phyloP scores from a whole-genome alignment of 2,797 vertebrate genomes.

The Prunella strophiata region DNA sequence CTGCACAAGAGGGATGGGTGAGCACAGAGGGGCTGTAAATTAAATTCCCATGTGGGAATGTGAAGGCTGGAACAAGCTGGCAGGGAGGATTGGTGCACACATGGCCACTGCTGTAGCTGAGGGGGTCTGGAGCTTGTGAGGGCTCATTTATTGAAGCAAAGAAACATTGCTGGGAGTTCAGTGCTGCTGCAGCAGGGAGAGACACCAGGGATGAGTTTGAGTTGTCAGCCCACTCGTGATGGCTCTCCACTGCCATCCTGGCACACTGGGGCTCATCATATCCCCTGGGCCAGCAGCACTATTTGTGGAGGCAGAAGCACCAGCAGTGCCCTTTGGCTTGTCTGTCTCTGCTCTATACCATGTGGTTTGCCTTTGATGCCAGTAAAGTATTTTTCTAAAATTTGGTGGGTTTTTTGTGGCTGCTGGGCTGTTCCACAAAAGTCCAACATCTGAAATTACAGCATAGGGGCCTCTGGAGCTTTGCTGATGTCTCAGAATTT shows the following conservation, averaged over 20 bases:
- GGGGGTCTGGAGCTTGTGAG: background rate
- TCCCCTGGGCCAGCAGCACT: background rate
- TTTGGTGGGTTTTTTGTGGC: background rate
- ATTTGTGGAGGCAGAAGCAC: background rate
- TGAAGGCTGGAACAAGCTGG: background rate
- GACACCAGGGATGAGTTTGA: rapidly evolving
- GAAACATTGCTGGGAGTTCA: rapidly evolving
- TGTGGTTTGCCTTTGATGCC: background rate
- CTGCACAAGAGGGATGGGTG: background rate
- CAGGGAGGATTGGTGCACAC: background rate
- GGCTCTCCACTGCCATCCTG: background rate
- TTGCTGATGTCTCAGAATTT: conserved; percentile 11
- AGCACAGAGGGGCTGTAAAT: background rate
- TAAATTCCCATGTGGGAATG: background rate
- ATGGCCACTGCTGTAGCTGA: background rate
- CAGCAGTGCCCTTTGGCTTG: background rate
- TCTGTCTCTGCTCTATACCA: background rate
- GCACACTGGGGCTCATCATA: rapidly evolving
- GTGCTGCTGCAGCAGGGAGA: background rate
- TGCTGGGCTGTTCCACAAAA: background rate
- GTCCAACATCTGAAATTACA: background rate
- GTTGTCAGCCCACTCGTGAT: rapidly evolving
- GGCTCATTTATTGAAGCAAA: background rate
- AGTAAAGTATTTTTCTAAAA: background rate
- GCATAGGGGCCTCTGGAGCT: background rate